phyloP scores from a whole-genome alignment of 2,797 vertebrate genomes.

The Cirrhinus molitorella region DNA sequence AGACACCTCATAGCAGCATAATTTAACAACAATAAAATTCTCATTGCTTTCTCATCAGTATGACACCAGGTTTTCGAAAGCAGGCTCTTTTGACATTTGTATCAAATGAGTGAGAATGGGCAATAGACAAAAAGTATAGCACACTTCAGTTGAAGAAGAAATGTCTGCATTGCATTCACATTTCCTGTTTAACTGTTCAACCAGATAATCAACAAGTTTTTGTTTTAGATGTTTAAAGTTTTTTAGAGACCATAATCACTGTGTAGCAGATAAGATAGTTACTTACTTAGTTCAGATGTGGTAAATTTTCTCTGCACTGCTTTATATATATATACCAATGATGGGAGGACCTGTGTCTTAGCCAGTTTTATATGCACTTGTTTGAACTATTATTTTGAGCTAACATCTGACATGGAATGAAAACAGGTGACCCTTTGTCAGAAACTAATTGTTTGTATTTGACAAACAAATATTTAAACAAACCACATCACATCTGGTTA shows the following conservation, averaged over 20 bases:
- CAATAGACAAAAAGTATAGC: no score
- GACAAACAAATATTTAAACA: background rate
- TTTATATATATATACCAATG: background rate
- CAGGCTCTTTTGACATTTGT: no score
- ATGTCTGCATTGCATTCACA: no score
- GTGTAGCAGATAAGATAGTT: background rate
- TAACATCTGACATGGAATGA: background rate
- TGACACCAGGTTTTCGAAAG: no score
- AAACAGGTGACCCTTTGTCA: conserved; percentile 1
- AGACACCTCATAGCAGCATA: no score
- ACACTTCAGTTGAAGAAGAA: no score
- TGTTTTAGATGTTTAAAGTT: no score
- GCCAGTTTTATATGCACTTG: background rate
- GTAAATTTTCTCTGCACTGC: background rate
- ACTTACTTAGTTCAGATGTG: background rate
- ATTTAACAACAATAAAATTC: no score
- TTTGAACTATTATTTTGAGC: background rate
- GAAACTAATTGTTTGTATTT: background rate
- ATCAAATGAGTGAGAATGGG: no score
- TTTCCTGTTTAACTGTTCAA: no score
- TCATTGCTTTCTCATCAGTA: no score
- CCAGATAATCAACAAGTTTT: no score
- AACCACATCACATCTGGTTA: background rate
- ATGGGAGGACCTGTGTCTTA: background rate
- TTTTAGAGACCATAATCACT: background rate